Evolutionary conservation across 2,888 invertebrate species (phyloP).

Genomic region (Hermaeophaga mercurialis): DNA sequence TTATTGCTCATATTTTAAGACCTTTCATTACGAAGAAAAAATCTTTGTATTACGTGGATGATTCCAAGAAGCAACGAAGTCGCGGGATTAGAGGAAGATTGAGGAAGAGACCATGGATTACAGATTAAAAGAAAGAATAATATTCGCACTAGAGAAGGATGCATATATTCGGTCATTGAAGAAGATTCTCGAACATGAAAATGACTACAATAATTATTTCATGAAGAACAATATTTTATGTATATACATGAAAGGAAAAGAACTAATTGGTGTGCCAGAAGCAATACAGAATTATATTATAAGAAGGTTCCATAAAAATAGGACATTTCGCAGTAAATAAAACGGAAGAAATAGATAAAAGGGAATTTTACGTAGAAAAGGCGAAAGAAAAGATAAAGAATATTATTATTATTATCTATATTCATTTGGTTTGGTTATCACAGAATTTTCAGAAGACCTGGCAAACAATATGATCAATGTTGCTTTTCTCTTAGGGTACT

Average conservation of each 20-base stretch:
- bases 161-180: no score
- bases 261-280: constrained; percentile 45
- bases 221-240: constrained; percentile 38
- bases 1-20: constrained; percentile 19
- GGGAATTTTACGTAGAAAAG: constrained; percentile 37
- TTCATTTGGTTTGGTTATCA: no score
- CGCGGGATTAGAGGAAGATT: constrained; percentile 36
- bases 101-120: constrained; percentile 40
- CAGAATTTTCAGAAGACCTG: no score
- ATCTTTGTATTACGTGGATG: constrained; percentile 28
- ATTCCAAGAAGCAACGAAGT: constrained; percentile 27
- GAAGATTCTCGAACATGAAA: constrained; percentile 26
- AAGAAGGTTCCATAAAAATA: constrained; percentile 44
- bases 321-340: constrained; percentile 48
- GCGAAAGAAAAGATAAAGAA: constrained; percentile 35
- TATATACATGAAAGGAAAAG: constrained; percentile 34
- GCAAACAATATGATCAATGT: no score
- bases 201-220: constrained; percentile 28
- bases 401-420: no score
- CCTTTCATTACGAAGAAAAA: constrained; percentile 10
- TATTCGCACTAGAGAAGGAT: no score
- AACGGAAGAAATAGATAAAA: constrained; percentile 33
- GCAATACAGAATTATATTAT: constrained; percentile 50
- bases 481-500: no score
- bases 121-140: constrained; percentile 50